Base-by-base conservation (phyloP, 2,797 vertebrate species). In the Acipenser transmontanus region DNA sequence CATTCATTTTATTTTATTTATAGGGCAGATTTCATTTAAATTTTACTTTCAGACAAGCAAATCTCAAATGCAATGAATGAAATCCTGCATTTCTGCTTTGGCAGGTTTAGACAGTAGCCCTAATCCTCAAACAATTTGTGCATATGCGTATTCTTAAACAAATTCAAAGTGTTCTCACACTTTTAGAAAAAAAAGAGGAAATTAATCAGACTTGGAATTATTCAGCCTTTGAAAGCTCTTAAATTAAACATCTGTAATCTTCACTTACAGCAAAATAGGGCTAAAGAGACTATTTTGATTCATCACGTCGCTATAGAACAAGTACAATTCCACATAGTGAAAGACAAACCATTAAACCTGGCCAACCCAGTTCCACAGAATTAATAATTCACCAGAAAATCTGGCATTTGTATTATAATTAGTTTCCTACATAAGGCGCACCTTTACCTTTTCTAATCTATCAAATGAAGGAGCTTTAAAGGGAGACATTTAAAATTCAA, bases 381-480 rank as follows among this genome's bases (percentile, higher is more conserved):
- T 67, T 67, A 68, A 68, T 68, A 49, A 68, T 7, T 49, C 50
- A 11, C 9, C 59, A 0, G 70, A 64, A 69, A 69, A 67, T 70
- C 79, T 80, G 77, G 76, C 69, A 64, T 79, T 82, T 68, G 66
- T 59, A 34, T 60, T 14, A 60, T 20, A 49, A 49, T 61, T 60
- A 59, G 20, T 64, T 54, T 34, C 59, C 34, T 13, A 48, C 57
- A 61, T 49, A 56, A 10, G 57, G 7, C 11, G 10, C 49, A 64
- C 49, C 60, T 56, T 52, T 50, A 63, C 7, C 59, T 57, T 70
- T 14, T 68, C 66, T 62, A 75, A 66, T 71, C 63, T 74, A 6
- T 63, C 48, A 66, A 63, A 61, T 34, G 63, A 65, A 14, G 34
- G 74, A 81, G 82, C 81, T 74, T 74, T 74, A 62, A 71, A 63